Base-by-base conservation (phyloP, 2,888 invertebrate species). In the Steinernema hermaphroditum region DNA sequence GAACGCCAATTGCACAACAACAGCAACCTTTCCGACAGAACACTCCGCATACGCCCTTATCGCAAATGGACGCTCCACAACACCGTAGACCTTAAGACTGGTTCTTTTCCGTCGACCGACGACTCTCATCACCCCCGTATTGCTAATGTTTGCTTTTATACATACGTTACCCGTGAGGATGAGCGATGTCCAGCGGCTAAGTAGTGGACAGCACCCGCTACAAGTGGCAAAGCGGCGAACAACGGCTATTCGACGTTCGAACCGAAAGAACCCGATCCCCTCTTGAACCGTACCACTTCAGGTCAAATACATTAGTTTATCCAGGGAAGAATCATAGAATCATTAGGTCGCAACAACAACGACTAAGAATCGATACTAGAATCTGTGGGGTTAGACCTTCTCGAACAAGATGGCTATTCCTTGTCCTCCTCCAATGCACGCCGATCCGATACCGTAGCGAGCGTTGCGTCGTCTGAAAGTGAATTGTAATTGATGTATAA, bases 401-500 rank as follows among this genome's bases (percentile, higher is more conserved):
- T 98, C 96, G 57, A 97, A 87, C 87, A 98, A 90, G 16, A 98
- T 84, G 0, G 97, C 95, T 85, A 98, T 97, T 75, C 97, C 97
- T 89, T 97, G 96, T 1, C 97, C 97, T 57, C 97, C 97, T 34
- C 97, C 97, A 88, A 98, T 97, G 88, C 97, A 98, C 0, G 97
- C 97, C 0, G 96, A 92, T 12, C 96, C 97, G 86, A 98, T 92
- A 41, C 91, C 96, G 75, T 92, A 91, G 88, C 94, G 73, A 27
- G 75, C 78, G 44, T 82, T 79, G 41, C 80, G 79, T 70, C 84
- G 80, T 41, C 81, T 81, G 71, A 71, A 81, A 72, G 57, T 37
- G 32, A 69, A 54, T 68, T 27, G 9, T 27, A 22, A n/a, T 24
- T 68, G 24, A 68, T 68, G 8, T 9, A 29, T 24, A n/a, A n/a